Evolutionary conservation across 2,113 vertebrate genomes (phyloP).

Genomic region (Labeo catla): DNA sequence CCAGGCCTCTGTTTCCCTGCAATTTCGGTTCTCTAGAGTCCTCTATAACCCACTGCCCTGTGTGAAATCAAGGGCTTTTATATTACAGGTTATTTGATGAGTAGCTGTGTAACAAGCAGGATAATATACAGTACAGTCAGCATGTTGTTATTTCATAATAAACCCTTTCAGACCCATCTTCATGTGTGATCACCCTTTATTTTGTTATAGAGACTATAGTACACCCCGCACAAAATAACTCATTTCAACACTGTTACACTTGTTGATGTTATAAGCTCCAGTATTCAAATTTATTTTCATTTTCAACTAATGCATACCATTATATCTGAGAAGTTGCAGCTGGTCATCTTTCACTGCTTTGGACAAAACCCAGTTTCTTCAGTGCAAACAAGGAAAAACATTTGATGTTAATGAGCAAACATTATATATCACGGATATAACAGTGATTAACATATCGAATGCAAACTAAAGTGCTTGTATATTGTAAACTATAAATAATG

Average conservation of each 20-base stretch:
- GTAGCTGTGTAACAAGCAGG: neutral
- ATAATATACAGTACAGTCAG: neutral
- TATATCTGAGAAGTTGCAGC: slow-evolving; percentile 52
- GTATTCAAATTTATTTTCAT: neutral
- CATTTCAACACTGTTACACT: too few species aligned
- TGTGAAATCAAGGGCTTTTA: neutral
- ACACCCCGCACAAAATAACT: too few species aligned
- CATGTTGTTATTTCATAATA: neutral
- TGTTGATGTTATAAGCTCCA: too few species aligned
- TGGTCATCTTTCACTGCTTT: slow-evolving; percentile 51
- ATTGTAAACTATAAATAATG: neutral
- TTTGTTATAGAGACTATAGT: neutral
- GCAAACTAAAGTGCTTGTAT: neutral
- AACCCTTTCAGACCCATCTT: neutral
- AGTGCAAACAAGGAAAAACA: neutral
- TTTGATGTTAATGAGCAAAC: neutral
- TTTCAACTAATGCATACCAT: slow-evolving; percentile 52
- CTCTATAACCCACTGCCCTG: slow-evolving; percentile 64
- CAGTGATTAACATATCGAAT: neutral
- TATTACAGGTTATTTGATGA: neutral
- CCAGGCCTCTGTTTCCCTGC: slow-evolving; percentile 61
- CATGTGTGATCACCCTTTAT: neutral
- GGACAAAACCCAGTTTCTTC: slow-evolving; percentile 64
- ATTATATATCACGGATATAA: neutral
- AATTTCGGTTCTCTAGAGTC: slow-evolving; percentile 41